A percentile compares a stretch with the other conserved stretches of the same genome.
These are phyloP conservation scores for Ichneumoninae sp. DNA, from an alignment of 2,888 invertebrate species.

Conservation along the genomic window DNA sequence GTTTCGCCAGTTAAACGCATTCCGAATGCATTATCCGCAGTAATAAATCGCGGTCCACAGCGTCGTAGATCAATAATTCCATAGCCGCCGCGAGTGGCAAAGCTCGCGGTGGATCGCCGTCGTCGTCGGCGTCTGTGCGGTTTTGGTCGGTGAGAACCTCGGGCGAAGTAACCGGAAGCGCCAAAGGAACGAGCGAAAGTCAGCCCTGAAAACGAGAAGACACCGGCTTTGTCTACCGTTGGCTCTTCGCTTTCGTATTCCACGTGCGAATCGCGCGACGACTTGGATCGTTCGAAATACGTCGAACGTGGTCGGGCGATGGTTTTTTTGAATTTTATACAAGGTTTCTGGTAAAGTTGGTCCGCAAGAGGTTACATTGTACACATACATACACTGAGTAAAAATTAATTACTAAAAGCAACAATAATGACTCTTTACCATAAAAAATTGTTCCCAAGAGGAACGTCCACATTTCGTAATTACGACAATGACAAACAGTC, in stretches of 20 bases:
- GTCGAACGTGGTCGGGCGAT: conserved; percentile 21
- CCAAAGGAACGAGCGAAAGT: conserved; percentile 23
- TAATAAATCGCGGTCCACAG: conserved; percentile 79
- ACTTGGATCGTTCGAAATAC: conserved; percentile 13
- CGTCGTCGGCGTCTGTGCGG: conserved; percentile 33
- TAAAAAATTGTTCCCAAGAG: too few relatives aligned
- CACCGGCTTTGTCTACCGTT: conserved; percentile 41
- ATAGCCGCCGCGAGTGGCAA: conserved; percentile 70
- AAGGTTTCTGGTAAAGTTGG: conserved; percentile 24
- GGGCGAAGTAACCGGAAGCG: conserved; percentile 13
- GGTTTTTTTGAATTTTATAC: conserved; percentile 33
- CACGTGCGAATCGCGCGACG: conserved; percentile 17
- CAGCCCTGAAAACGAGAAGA: conserved; percentile 6
- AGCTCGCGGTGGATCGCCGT: conserved; percentile 38
- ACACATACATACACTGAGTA: conserved; percentile 1
- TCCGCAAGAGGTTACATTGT: conserved; percentile 15
- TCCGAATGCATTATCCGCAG: conserved; percentile 81
- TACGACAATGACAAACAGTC: too few relatives aligned
- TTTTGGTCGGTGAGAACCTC: conserved; percentile 18
- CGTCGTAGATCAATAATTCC: conserved; percentile 82
- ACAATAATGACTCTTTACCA: too few relatives aligned
- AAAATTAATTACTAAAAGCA: too few relatives aligned
- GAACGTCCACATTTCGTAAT: too few relatives aligned
- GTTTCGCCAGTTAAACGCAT: conserved; percentile 80
- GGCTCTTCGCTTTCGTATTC: conserved; percentile 25